Conservation (phyloP, 2,797 vertebrate species). For the Sebastes minor region DNA sequence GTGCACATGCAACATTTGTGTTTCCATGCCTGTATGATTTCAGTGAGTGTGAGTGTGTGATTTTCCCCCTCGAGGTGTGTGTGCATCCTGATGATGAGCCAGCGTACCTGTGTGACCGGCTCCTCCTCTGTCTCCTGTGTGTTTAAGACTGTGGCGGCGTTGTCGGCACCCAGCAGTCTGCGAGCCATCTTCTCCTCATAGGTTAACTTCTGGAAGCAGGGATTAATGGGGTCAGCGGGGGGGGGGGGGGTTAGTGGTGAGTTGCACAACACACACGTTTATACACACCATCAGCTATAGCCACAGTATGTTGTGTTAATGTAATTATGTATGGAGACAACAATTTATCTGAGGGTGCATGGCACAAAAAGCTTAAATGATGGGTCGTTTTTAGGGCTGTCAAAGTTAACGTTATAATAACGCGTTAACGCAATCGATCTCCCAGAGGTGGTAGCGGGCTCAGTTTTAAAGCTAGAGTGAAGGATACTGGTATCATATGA, state of each 20-base stretch:
- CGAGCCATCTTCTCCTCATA: conserved; percentile 99
- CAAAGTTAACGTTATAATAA: no score
- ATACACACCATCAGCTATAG: conserved; percentile 33
- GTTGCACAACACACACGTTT: conserved; percentile 56
- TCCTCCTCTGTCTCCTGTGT: conserved; percentile 93
- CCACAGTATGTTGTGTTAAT: conserved; percentile 26
- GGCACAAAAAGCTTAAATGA: conserved; percentile 1
- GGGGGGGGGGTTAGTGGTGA: conserved; percentile 75
- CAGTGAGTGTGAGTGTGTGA: conserved; percentile 16
- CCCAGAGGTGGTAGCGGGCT: no score
- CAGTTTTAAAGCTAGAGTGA: no score
- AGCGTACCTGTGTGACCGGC: conserved; percentile 84
- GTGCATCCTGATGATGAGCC: not conserved
- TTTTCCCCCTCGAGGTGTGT: conserved; percentile 25
- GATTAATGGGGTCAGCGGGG: conserved; percentile 70
- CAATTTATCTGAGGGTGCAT: not conserved
- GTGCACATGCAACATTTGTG: conserved; percentile 17
- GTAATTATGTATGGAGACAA: conserved; percentile 1
- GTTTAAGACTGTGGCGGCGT: conserved; percentile 92
- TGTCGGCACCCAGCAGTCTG: conserved; percentile 94
- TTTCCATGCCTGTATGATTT: conserved; percentile 21
- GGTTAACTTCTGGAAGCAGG: conserved; percentile 91
- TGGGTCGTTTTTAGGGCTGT: no score
- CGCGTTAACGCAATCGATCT: no score
- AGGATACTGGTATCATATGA: no score